phyloP scores from a whole-genome alignment of 2,797 vertebrate species.

The Lacerta bilineata region DNA sequence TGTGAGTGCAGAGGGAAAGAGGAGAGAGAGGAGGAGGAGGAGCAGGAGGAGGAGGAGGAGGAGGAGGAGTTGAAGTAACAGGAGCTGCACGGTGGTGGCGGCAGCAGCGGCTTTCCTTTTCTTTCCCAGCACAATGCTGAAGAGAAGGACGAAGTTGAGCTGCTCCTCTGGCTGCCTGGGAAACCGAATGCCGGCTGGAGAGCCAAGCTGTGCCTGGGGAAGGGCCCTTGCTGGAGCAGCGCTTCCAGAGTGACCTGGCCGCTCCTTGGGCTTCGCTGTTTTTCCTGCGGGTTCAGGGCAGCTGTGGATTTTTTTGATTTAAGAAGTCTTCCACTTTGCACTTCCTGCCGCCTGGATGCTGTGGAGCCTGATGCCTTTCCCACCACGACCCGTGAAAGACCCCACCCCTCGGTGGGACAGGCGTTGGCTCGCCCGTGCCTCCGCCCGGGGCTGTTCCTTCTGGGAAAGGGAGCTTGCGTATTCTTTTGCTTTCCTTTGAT shows the following conservation, averaged over 20 bases:
- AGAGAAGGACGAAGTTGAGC: constrained; percentile 76
- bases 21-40: no score
- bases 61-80: constrained; percentile 77
- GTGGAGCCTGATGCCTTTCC: constrained; percentile 68
- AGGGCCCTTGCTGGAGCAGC: background rate
- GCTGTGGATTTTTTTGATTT: constrained; percentile 44
- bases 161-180: constrained; percentile 64
- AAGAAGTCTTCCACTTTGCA: constrained; percentile 66
- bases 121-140: constrained; percentile 73
- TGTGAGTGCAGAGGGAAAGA: no score
- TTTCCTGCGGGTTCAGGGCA: constrained; percentile 68
- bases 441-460: constrained; percentile 66
- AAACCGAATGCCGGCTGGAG: constrained; percentile 46
- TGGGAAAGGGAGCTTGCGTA: constrained; percentile 67
- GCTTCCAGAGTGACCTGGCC: constrained; percentile 56
- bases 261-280: constrained; percentile 69
- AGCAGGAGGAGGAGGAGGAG: constrained; percentile 70
- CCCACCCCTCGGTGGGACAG: constrained; percentile 45
- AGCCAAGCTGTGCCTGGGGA: constrained; percentile 61
- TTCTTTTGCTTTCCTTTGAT: constrained; percentile 73
- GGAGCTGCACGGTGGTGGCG: constrained; percentile 68
- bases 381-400: constrained; percentile 62
- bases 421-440: constrained; percentile 62
- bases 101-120: constrained; percentile 76
- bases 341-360: constrained; percentile 44